Base-by-base conservation (phyloP, 2,888 invertebrate species). In the Zeuzera pyrina region DNA sequence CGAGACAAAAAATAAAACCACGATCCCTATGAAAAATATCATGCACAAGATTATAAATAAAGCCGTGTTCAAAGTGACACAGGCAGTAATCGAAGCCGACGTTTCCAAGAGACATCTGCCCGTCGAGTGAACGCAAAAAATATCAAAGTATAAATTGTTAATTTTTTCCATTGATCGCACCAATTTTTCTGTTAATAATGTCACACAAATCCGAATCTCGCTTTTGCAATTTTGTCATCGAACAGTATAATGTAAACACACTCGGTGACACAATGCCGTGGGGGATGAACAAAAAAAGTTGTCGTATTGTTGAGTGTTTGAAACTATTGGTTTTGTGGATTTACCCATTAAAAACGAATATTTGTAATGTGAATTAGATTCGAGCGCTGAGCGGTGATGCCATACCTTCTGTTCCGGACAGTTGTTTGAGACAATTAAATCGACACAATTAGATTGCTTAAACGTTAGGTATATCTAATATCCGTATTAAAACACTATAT, bases 141-240 rank as follows among this genome's bases (percentile, higher is more conserved):
- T 56, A 49, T 62, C 66, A 68, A 68, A 57, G 57, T 52, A 47
- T 52, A 62, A 60, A 57, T 64, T 53, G 47, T 49, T 47, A 54
- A 57, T 53, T 61, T 63, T 61, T 60, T 57, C 36, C 33, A 60
- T 61, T 57, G 50, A 58, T 59, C 59, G 47, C 47, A 57, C 59
- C 68, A 74, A 76, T 71, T 76, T 76, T 67, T 69, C 67, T 70
- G 65, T 74, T 73, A 72, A 73, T 74, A 71, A 68, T 66, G 74
- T 76, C 72, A 73, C 72, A 72, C n/a, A n/a, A n/a, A 72, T 60
- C 64, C 46, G 39, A 52, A 57, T 62, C 58, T 55, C 46, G 52
- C 64, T 66, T 61, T 60, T 61, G 60, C 58, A 53, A 57, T 52
- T 38, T 28, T 28, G 14, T 28, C 12, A 49, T 47, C 49, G 40